These are phyloP conservation scores for Cricetomys ansorgei DNA, from an alignment of 2,113 vertebrate genomes.

Conservation along the genomic window DNA sequence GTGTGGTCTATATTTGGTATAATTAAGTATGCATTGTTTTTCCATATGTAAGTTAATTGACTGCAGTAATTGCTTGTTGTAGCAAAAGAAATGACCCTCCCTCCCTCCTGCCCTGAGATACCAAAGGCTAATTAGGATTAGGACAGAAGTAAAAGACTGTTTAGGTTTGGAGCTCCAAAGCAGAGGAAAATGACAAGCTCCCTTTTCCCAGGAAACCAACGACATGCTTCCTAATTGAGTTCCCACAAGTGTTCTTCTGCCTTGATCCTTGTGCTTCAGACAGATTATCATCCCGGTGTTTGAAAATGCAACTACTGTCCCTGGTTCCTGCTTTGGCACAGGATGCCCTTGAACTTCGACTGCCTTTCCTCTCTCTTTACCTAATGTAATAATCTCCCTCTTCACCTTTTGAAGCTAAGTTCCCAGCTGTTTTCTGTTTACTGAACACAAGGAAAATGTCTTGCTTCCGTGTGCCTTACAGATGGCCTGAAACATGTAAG, in stretches of 20 bases:
- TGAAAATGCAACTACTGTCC: too few relatives aligned
- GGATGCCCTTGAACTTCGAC: not conserved
- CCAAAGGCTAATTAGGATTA: slow-evolving; percentile 57
- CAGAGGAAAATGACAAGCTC: not conserved
- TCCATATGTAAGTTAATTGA: slow-evolving; percentile 57
- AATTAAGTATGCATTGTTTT: slow-evolving; percentile 63
- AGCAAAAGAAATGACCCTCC: slow-evolving; percentile 54
- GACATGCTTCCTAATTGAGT: not conserved
- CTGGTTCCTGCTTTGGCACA: not conserved
- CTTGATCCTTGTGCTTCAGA: fast-evolving
- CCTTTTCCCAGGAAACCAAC: not conserved
- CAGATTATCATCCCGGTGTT: not conserved
- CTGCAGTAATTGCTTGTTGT: not conserved
- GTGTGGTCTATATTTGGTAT: slow-evolving; percentile 3
- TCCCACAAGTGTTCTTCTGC: not conserved
- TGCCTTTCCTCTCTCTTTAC: not conserved
- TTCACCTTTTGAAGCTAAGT: not conserved
- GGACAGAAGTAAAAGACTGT: not conserved
- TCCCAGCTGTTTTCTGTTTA: not conserved
- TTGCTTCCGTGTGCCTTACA: not conserved
- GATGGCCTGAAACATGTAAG: not conserved
- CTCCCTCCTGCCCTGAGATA: slow-evolving; percentile 19
- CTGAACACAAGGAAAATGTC: not conserved
- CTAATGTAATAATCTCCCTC: not conserved
- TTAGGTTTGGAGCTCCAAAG: not conserved